phyloP scores from a whole-genome alignment of 2,888 invertebrate genomes.

The Coleophora deauratella region DNA sequence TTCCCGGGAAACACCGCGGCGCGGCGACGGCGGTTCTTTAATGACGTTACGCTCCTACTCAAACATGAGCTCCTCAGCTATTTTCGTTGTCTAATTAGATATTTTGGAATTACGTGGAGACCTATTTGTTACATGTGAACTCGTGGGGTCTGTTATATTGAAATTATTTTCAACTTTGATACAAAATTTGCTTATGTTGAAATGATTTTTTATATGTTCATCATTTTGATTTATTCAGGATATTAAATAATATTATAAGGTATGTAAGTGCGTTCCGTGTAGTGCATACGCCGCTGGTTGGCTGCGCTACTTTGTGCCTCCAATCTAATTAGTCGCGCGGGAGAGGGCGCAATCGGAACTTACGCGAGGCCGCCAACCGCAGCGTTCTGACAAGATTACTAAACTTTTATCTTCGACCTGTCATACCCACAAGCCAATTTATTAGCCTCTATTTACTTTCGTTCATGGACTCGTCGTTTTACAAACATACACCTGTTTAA shows the following conservation, averaged over 20 bases:
- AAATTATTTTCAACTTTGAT: too few species aligned
- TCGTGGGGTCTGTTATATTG: too few species aligned
- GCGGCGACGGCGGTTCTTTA: slow-evolving; percentile 14
- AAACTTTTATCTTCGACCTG: slow-evolving; percentile 34
- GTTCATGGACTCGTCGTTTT: too few species aligned
- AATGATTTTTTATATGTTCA: too few species aligned
- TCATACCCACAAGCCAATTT: too few species aligned
- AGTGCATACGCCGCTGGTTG: slow-evolving; percentile 22
- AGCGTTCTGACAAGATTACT: slow-evolving; percentile 41
- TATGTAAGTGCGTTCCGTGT: slow-evolving; percentile 1
- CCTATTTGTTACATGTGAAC: too few species aligned
- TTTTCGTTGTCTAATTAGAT: slow-evolving; percentile 3
- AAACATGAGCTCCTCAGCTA: slow-evolving; percentile 4
- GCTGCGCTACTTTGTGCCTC: slow-evolving; percentile 26
- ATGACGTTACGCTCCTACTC: slow-evolving; percentile 21
- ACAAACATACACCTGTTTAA: too few species aligned
- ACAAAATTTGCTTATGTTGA: too few species aligned
- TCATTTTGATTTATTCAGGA: too few species aligned
- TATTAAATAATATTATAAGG: too few species aligned
- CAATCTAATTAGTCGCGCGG: slow-evolving; percentile 49
- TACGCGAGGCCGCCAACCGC: slow-evolving; percentile 25
- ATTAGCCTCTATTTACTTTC: too few species aligned
- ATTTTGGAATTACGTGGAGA: background rate
- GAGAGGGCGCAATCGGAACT: slow-evolving; percentile 49
- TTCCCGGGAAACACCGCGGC: slow-evolving; percentile 15